Percentiles rank a stretch among this genome's conserved stretches.
Conservation (phyloP, 2,888 invertebrate genomes). For the Cybosia mesomella region DNA sequence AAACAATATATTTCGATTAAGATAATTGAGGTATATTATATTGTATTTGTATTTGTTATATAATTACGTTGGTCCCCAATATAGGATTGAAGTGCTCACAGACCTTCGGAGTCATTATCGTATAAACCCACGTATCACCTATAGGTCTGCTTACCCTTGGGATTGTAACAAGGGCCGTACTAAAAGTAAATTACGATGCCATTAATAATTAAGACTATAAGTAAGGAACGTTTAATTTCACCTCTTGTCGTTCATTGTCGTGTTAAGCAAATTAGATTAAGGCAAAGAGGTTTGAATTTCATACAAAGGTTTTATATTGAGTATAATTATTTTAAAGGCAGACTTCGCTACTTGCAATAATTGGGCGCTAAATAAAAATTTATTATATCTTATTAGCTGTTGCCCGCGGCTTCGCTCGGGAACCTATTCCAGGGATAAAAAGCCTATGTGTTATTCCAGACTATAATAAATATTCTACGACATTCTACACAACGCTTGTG, state of each 20-base stretch:
- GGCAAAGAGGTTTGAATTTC: constrained; percentile 24
- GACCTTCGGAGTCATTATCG: constrained; percentile 13
- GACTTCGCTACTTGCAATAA: too few species aligned
- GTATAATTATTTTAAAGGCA: too few species aligned
- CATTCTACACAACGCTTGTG: too few species aligned
- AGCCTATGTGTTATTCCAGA: too few species aligned
- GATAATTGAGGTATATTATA: too few species aligned
- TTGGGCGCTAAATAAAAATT: too few species aligned
- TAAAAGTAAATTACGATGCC: constrained; percentile 29
- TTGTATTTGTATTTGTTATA: too few species aligned
- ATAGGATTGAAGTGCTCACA: neutral
- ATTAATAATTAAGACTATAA: constrained; percentile 35
- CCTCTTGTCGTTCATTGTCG: constrained; percentile 26
- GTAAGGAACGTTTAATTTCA: constrained; percentile 38
- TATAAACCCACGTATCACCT: constrained; percentile 13
- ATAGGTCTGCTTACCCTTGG: constrained; percentile 11
- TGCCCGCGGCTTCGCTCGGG: too few species aligned
- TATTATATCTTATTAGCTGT: too few species aligned
- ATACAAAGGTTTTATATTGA: constrained; percentile 11
- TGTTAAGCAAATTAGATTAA: constrained; percentile 29
- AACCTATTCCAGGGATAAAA: too few species aligned
- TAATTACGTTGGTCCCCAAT: neutral
- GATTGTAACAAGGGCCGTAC: constrained; percentile 14
- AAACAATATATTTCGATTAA: too few species aligned
- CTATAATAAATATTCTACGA: too few species aligned